Evolutionary conservation across 1,140 invertebrate species (phyloP).

Genomic region (Neodiprion lecontei): DNA sequence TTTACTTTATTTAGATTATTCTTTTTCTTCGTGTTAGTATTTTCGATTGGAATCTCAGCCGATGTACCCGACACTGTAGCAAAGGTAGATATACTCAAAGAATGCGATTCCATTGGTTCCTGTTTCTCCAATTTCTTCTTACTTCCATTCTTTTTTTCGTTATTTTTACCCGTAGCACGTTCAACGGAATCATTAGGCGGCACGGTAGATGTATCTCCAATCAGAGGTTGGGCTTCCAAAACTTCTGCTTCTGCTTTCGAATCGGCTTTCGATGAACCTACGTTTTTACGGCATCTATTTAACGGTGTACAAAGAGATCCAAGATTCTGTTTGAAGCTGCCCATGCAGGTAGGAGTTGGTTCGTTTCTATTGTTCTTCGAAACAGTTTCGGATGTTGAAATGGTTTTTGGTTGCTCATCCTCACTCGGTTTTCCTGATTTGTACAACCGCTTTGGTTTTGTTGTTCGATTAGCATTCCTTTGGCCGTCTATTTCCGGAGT

Average conservation of each 20-base stretch:
- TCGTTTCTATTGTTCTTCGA: not conserved
- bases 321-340: not conserved
- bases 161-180: too few species aligned
- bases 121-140: too few species aligned
- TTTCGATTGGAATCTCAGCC: not conserved
- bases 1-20: not conserved
- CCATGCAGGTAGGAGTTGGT: not conserved
- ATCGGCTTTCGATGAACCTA: not conserved
- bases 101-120: too few species aligned
- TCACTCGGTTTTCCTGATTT: too few species aligned
- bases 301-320: not conserved
- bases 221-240: too few species aligned
- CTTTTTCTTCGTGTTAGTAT: not conserved
- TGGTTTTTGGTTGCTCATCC: not conserved
- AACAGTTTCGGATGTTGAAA: not conserved
- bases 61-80: not conserved
- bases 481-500: not conserved
- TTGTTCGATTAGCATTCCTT: not conserved
- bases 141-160: too few species aligned
- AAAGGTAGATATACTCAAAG: too few species aligned
- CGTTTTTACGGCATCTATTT: not conserved
- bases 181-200: too few species aligned
- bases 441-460: not conserved
- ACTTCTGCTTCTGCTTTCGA: too few species aligned
- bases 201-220: too few species aligned